A percentile compares a stretch with the other conserved stretches of the same genome.
phyloP scores from a whole-genome alignment of 2,113 vertebrate genomes.

The Pelodiscus sinensis region DNA sequence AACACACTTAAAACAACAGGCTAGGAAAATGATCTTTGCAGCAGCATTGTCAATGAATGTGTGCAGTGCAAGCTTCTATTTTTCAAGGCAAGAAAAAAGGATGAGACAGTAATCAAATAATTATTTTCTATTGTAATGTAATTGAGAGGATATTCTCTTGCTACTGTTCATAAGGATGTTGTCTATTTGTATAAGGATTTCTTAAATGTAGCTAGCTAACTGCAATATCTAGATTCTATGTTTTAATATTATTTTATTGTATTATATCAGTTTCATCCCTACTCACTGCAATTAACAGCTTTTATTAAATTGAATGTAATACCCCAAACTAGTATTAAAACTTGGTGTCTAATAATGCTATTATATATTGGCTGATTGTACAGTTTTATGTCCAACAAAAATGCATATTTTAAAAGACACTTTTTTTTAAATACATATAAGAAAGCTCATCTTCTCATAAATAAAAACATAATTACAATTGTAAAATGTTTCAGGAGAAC shows the following conservation, averaged over 20 bases:
- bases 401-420: neutral
- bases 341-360: neutral
- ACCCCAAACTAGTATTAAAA: neutral
- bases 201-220: neutral
- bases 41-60: neutral
- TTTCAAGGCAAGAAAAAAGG: neutral
- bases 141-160: neutral
- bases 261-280: neutral
- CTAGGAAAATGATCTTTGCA: neutral
- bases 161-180: neutral
- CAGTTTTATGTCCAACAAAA: neutral
- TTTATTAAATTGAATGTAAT: neutral
- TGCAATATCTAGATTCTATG: neutral
- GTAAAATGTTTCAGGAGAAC: neutral
- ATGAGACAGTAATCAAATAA: neutral
- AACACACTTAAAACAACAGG: neutral
- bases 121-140: neutral
- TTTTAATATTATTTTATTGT: neutral
- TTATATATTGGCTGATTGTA: neutral
- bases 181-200: neutral
- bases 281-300: neutral
- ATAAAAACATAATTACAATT: neutral
- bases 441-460: neutral
- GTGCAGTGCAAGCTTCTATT: neutral
- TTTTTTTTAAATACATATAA: neutral